Evolutionary conservation across 1,140 invertebrate species (phyloP), one percentile per base, ranked within the genome.

Genomic region (Drosophila suzukii): DNA sequence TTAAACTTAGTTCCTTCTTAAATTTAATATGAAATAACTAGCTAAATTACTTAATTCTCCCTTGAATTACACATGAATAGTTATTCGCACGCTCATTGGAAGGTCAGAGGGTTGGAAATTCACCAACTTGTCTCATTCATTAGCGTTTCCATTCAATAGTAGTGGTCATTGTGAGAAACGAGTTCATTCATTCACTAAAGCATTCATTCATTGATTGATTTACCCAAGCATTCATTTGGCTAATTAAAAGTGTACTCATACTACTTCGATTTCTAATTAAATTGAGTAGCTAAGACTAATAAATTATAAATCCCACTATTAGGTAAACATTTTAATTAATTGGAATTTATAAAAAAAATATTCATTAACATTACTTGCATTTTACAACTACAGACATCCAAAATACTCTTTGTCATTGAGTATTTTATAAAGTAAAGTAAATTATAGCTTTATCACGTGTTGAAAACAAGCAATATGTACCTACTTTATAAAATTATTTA

Each of bases 181-280:
- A 66, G 32, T 39, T 47, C 50, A 62, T 51, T 54, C 44, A 62
- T 56, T 39, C 32, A 49, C 3, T 30, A 17, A 41, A 38, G 43
- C 58, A 55, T 63, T 63, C 58, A 55, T 63, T 63, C 38, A 63
- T 32, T 44, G 38, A 63, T 55, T 63, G 36, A 62, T 54, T 73
- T 38, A 70, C 36, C 32, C 32, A 63, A 36, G 51, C 49, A 41
- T 36, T 73, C 27, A 62, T 34, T 15, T 15, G 30, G 12, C 27
- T 49, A 67, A 68, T 49, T 30, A 34, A 17, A 49, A 8, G 20
- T n/a, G n/a, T n/a, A n/a, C n/a, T n/a, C n/a, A n/a, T n/a, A n/a
- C n/a, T n/a, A n/a, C n/a, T n/a, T n/a, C 24, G 13, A 5, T 30
- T 57, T 32, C 32, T 51, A 50, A 32, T 27, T 32, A 32, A 27